Percentiles rank a stretch among this genome's conserved stretches.
Conservation (phyloP, 2,888 invertebrate genomes). For the Cyclophora albipunctata region DNA sequence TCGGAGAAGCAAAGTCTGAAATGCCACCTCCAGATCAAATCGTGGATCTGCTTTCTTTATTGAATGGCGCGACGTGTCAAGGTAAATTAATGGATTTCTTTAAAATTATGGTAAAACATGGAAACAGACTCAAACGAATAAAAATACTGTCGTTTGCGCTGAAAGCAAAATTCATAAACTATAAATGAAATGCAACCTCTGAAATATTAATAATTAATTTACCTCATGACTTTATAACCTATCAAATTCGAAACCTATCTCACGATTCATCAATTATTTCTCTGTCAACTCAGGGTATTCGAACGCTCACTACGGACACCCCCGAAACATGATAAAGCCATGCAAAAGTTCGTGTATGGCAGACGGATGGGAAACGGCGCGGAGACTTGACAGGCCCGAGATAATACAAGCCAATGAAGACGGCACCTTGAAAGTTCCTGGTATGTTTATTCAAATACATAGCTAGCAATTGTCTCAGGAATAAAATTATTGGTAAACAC, state of each 20-base stretch:
- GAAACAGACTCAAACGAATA: not conserved
- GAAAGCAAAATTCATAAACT: too few species aligned
- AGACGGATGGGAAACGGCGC: slow-evolving; percentile 81
- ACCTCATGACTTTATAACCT: too few species aligned
- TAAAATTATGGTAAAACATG: not conserved
- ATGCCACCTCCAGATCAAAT: slow-evolving; percentile 44
- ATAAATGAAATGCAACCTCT: too few species aligned
- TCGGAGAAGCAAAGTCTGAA: slow-evolving; percentile 66
- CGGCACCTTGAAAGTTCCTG: slow-evolving; percentile 74
- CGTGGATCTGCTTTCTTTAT: slow-evolving; percentile 68
- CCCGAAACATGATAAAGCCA: slow-evolving; percentile 75
- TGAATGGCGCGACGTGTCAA: slow-evolving; percentile 73
- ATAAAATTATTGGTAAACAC: not conserved
- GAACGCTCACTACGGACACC: slow-evolving; percentile 80
- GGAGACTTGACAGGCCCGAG: slow-evolving; percentile 76
- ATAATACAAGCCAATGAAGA: slow-evolving; percentile 68
- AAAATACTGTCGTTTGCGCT: not conserved
- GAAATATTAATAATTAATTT: too few species aligned
- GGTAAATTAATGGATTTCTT: slow-evolving; percentile 29
- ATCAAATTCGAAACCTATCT: too few species aligned
- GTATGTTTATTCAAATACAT: slow-evolving; percentile 24
- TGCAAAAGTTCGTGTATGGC: slow-evolving; percentile 71
- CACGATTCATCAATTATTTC: too few species aligned
- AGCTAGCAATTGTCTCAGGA: not conserved
- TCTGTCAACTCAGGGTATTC: slow-evolving; percentile 56